These are phyloP conservation scores for Stictonetta naevosa DNA, from an alignment of 2,113 vertebrate species.

Conservation along the genomic window DNA sequence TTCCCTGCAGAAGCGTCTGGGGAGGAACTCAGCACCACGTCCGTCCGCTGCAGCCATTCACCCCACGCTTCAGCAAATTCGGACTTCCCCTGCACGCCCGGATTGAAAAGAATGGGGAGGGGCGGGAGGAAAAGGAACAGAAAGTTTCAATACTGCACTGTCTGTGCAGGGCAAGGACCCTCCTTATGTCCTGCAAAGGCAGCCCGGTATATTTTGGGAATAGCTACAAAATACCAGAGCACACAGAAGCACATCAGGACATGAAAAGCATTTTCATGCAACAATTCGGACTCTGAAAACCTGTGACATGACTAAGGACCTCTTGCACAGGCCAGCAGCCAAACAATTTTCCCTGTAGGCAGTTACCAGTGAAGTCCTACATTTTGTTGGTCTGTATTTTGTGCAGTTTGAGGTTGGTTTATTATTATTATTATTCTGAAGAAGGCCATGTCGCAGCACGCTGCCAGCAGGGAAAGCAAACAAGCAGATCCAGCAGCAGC, in stretches of 20 bases:
- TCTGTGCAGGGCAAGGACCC: background rate
- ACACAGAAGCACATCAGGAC: background rate
- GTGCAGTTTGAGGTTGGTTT: background rate
- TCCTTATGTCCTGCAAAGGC: background rate
- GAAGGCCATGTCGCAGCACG: background rate
- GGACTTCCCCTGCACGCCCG: background rate
- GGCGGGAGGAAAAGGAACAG: background rate
- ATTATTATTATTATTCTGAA: background rate
- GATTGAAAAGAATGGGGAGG: background rate
- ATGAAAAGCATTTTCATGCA: background rate
- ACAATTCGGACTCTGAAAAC: background rate
- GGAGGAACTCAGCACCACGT: background rate
- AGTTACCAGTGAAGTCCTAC: background rate
- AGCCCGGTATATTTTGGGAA: background rate
- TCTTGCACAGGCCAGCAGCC: background rate
- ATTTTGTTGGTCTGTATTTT: background rate
- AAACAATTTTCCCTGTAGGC: background rate
- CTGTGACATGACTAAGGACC: background rate
- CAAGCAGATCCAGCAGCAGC: background rate
- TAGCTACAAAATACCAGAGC: background rate
- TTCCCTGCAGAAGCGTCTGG: background rate
- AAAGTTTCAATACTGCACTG: background rate
- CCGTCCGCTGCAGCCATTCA: background rate
- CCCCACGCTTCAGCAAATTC: background rate
- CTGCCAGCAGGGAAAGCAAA: constrained; percentile 19